phyloP scores from a whole-genome alignment of 2,888 invertebrate genomes.

The Ceramica pisi region DNA sequence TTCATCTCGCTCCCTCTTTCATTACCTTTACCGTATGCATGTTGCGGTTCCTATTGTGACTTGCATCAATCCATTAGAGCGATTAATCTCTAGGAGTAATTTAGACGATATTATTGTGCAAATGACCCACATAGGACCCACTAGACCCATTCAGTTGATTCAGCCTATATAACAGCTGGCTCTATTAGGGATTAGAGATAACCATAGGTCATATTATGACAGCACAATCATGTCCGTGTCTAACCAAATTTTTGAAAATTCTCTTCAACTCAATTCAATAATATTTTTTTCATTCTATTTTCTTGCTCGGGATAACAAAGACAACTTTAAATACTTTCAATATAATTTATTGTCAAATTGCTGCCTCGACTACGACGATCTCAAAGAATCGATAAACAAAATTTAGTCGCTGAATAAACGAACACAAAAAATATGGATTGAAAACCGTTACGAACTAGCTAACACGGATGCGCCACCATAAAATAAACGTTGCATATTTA shows the following conservation, averaged over 20 bases:
- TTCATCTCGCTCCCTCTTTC: slow-evolving; percentile 88
- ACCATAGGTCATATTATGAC: neutral
- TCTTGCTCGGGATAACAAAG: neutral
- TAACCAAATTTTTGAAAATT: neutral
- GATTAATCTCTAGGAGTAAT: slow-evolving; percentile 82
- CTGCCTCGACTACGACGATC: too few relatives aligned
- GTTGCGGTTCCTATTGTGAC: slow-evolving; percentile 86
- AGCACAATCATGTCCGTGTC: neutral
- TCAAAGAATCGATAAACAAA: neutral
- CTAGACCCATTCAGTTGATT: slow-evolving; percentile 44
- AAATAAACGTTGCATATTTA: slow-evolving; percentile 61
- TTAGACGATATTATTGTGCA: slow-evolving; percentile 78
- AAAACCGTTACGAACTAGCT: slow-evolving; percentile 55
- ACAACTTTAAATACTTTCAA: neutral
- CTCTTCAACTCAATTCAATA: too few relatives aligned
- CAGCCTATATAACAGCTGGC: slow-evolving; percentile 26
- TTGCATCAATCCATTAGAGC: slow-evolving; percentile 86
- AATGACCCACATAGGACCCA: slow-evolving; percentile 54
- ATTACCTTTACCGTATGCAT: slow-evolving; percentile 88
- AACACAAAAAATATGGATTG: slow-evolving; percentile 33
- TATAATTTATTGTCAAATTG: neutral
- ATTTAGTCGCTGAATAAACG: neutral
- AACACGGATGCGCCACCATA: slow-evolving; percentile 51
- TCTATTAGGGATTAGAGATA: neutral
- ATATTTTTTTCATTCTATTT: too few relatives aligned